Evolutionary conservation across 2,888 invertebrate species (phyloP).

Genomic region (Noctuana brunneofusca): DNA sequence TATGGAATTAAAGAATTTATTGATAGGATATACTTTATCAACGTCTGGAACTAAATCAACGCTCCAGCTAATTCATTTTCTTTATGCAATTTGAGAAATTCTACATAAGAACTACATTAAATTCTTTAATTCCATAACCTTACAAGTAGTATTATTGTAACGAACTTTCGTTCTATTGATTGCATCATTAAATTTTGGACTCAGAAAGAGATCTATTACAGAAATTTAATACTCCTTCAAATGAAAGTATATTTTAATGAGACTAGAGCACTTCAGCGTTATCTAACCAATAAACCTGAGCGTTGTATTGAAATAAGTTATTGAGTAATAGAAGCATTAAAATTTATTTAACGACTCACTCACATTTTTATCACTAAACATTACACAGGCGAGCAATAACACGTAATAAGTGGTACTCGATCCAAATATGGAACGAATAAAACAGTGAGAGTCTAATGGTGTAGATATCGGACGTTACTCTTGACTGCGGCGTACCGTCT

Average conservation of each 20-base stretch:
- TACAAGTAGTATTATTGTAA: background rate
- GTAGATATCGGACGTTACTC: conserved; percentile 60
- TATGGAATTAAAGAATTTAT: conserved; percentile 55
- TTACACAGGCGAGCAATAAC: conserved; percentile 62
- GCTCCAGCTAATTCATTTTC: conserved; percentile 4
- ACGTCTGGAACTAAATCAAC: conserved; percentile 52
- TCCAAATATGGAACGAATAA: conserved; percentile 54
- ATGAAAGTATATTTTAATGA: conserved; percentile 19
- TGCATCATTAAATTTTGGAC: conserved; percentile 7
- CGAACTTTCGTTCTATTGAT: conserved; percentile 2
- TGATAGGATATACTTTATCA: conserved; percentile 72
- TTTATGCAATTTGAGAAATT: background rate
- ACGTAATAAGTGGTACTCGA: conserved; percentile 59
- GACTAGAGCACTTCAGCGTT: conserved; percentile 21
- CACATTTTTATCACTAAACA: conserved; percentile 63
- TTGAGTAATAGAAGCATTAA: conserved; percentile 44
- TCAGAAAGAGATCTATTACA: conserved; percentile 1
- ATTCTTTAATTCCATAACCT: background rate
- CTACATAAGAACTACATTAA: background rate
- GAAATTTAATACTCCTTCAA: conserved; percentile 7
- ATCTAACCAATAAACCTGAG: conserved; percentile 32
- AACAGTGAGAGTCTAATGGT: conserved; percentile 50
- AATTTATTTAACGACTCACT: conserved; percentile 52
- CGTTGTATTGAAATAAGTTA: conserved; percentile 32
- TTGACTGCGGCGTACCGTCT: conserved; percentile 42